These are phyloP conservation scores for Papilio polyxenes DNA, from an alignment of 1,140 invertebrate genomes.

Conservation along the genomic window DNA sequence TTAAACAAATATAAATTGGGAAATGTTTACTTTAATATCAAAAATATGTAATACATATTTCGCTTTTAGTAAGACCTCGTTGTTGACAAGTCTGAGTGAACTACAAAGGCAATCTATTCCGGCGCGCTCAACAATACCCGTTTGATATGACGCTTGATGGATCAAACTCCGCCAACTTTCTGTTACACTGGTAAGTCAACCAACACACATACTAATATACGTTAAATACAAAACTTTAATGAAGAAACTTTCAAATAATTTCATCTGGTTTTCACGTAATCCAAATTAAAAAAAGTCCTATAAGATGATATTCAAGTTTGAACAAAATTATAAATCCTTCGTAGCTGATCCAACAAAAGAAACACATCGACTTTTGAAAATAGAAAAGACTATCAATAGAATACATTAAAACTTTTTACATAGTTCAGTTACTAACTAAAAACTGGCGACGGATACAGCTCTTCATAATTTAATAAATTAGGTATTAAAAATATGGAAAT, in stretches of 20 bases:
- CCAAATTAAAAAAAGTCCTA: too few relatives aligned
- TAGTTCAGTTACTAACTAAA: background rate
- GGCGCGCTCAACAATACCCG: constrained; percentile 37
- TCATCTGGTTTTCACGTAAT: too few relatives aligned
- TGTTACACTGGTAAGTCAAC: constrained; percentile 30
- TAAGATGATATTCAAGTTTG: too few relatives aligned
- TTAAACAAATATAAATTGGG: background rate
- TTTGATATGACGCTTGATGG: constrained; percentile 48
- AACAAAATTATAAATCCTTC: too few relatives aligned
- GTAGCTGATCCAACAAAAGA: too few relatives aligned
- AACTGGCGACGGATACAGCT: background rate
- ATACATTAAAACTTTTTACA: background rate
- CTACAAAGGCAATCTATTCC: constrained; percentile 39
- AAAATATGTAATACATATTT: constrained; percentile 8
- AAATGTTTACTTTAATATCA: background rate
- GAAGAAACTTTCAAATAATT: too few relatives aligned
- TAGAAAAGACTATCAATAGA: too few relatives aligned
- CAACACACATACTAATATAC: constrained; percentile 1
- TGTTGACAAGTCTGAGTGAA: constrained; percentile 36
- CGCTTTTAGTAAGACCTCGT: constrained; percentile 27
- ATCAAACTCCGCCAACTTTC: constrained; percentile 44
- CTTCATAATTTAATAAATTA: background rate
- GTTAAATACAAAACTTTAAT: background rate
- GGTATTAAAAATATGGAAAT: background rate
- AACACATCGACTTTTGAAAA: too few relatives aligned